Evolutionary conservation across 1,140 invertebrate species (phyloP).

Genomic region (Aleiodes sp.): DNA sequence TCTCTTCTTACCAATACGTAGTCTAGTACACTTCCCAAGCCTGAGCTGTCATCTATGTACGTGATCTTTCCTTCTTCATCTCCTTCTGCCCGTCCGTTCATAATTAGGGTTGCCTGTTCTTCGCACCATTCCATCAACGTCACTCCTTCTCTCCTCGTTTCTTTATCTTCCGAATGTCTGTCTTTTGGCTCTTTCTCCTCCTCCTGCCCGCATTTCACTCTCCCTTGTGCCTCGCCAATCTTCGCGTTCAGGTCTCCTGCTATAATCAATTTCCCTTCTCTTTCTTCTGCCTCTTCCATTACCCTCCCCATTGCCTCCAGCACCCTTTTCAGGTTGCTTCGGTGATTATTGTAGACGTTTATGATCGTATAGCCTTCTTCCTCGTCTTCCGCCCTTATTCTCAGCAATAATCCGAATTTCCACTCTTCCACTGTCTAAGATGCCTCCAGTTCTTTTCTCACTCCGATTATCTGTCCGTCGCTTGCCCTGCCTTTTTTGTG

Average conservation of each 20-base stretch:
- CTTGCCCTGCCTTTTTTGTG: conserved; percentile 37
- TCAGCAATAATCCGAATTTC: conserved; percentile 8
- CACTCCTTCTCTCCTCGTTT: conserved; percentile 25
- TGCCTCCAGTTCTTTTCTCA: conserved; percentile 23
- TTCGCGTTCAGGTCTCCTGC: conserved; percentile 36
- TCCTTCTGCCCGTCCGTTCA: conserved; percentile 32
- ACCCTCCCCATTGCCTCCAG: conserved; percentile 12
- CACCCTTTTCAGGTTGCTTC: conserved; percentile 5
- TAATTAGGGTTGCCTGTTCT: not conserved
- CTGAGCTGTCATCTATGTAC: conserved; percentile 4
- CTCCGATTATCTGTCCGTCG: conserved; percentile 35
- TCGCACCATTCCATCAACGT: conserved; percentile 30
- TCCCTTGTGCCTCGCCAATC: conserved; percentile 22
- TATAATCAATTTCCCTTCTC: conserved; percentile 1
- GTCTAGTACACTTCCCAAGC: conserved; percentile 26
- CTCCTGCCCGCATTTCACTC: not conserved
- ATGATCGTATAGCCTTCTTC: conserved; percentile 2
- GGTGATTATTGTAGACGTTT: conserved; percentile 31
- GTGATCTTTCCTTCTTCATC: conserved; percentile 34
- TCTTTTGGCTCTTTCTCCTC: not conserved
- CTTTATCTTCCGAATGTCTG: conserved; percentile 27
- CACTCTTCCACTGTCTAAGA: not conserved
- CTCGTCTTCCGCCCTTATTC: not conserved
- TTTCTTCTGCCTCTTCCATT: conserved; percentile 18
- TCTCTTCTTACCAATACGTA: not conserved